Percentiles rank a stretch among this genome's conserved stretches.
These are phyloP conservation scores for Arge pagana DNA, from an alignment of 2,888 invertebrate genomes.

Conservation along the genomic window DNA sequence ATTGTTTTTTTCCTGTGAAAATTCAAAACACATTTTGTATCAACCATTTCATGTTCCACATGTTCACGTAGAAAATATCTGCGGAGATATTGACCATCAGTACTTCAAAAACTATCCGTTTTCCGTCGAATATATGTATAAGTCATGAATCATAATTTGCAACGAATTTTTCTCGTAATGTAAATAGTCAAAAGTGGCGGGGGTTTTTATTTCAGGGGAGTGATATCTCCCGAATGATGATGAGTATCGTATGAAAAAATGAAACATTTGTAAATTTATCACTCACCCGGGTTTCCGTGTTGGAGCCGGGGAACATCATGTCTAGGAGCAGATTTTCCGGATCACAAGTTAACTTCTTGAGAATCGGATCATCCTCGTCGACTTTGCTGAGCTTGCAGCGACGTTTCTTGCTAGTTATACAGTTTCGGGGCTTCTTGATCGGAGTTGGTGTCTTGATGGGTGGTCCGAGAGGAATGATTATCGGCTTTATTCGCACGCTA, in stretches of 20 bases:
- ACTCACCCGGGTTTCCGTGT: constrained; percentile 13
- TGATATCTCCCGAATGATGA: too few species aligned
- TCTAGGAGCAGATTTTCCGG: constrained; percentile 47
- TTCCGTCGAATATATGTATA: too few species aligned
- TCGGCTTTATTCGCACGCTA: constrained; percentile 36
- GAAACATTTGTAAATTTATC: too few species aligned
- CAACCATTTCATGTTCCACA: constrained; percentile 19
- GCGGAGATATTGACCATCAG: too few species aligned
- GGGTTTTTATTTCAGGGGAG: too few species aligned
- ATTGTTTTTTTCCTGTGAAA: constrained; percentile 3
- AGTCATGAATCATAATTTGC: too few species aligned
- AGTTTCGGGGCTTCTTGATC: constrained; percentile 30
- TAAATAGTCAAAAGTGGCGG: too few species aligned
- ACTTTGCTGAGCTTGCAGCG: constrained; percentile 33
- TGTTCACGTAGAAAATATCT: too few species aligned
- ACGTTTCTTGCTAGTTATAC: constrained; percentile 35
- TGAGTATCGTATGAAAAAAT: too few species aligned
- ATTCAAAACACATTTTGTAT: background rate
- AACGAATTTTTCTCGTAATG: too few species aligned
- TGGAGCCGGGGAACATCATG: constrained; percentile 39
- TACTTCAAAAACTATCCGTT: too few species aligned
- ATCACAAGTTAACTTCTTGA: constrained; percentile 40
- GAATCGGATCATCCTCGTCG: constrained; percentile 32
- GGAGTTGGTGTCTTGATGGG: constrained; percentile 45
- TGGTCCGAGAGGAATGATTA: constrained; percentile 48